Evolutionary conservation across 2,797 vertebrate species (phyloP), one percentile per base, ranked within the genome.

Genomic region (Numenius phaeopus): DNA sequence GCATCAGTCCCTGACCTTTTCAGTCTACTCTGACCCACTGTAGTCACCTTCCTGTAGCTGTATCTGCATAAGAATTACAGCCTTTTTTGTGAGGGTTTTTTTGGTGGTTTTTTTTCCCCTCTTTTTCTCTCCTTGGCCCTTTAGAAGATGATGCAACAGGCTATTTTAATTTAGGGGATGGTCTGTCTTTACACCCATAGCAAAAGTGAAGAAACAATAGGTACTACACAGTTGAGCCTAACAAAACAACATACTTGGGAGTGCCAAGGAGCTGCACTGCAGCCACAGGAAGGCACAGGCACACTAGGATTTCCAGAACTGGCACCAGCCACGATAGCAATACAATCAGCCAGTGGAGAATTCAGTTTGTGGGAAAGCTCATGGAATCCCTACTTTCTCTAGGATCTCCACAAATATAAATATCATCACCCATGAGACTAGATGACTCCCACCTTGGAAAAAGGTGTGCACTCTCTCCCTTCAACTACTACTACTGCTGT

Each of bases 101-200:
- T 27, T 17, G 5, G 9, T 15, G 13, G 1, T 8, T 11, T 5
- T 11, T 5, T 14, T 14, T 3, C 1, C 6, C 9, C 2, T 4
- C 10, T 16, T 46, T 69, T 54, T 26, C 7, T 40, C 5, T 59
- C n/a, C 49, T n/a, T 72, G 23, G 7, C 15, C 12, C 44, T 47
- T 58, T 22, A 57, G 29, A 87, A 39, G 11, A 57, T 16, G 39
- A 89, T 37, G 22, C 11, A 47, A n/a, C 16, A 27, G 5, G 6
- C 2, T 13, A 4, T 34, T 83, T 84, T 27, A 55, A 71, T 50
- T 73, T 26, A 30, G 59, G 13, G 9, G 3, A 29, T 21, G 10
- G 23, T 49, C 8, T 61, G 10, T 37, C 14, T 67, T 76, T 69
- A 57, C 26, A 81, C 4, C 10, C 32, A 37, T 2, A 47, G 16